These are phyloP conservation scores for Myodes glareolus DNA, from an alignment of 2,113 vertebrate species.

Conservation along the genomic window DNA sequence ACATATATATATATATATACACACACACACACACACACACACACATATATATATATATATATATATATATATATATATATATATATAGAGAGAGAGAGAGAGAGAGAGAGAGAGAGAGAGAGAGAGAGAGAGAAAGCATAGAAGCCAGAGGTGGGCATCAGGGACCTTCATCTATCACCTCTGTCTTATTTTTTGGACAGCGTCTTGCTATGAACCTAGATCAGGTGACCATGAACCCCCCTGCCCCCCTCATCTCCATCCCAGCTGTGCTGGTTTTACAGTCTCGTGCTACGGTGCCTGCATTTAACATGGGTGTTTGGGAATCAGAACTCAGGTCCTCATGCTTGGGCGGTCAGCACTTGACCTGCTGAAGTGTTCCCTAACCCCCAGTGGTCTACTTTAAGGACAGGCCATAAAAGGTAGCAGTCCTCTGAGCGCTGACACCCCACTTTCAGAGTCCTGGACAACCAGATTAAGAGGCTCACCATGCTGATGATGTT, in stretches of 20 bases:
- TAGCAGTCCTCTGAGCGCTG: background rate
- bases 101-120: too few relatives aligned
- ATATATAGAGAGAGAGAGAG: too few relatives aligned
- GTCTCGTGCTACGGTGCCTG: background rate
- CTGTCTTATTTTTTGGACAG: background rate
- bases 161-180: background rate
- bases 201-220: background rate
- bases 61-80: too few relatives aligned
- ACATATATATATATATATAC: too few relatives aligned
- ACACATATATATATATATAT: too few relatives aligned
- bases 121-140: too few relatives aligned
- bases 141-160: background rate
- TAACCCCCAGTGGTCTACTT: fast-evolving
- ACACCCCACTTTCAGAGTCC: background rate
- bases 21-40: too few relatives aligned
- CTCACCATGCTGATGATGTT: background rate
- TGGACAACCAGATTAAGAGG: background rate
- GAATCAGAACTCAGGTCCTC: background rate
- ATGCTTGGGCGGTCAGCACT: background rate
- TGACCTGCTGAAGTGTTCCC: background rate
- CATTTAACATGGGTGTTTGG: background rate
- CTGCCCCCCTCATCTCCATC: too few relatives aligned
- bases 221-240: background rate
- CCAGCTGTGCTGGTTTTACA: background rate
- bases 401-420: background rate